Evolutionary conservation across 2,113 vertebrate species (phyloP), one percentile per base, ranked within the genome.

Genomic region (Parus major): DNA sequence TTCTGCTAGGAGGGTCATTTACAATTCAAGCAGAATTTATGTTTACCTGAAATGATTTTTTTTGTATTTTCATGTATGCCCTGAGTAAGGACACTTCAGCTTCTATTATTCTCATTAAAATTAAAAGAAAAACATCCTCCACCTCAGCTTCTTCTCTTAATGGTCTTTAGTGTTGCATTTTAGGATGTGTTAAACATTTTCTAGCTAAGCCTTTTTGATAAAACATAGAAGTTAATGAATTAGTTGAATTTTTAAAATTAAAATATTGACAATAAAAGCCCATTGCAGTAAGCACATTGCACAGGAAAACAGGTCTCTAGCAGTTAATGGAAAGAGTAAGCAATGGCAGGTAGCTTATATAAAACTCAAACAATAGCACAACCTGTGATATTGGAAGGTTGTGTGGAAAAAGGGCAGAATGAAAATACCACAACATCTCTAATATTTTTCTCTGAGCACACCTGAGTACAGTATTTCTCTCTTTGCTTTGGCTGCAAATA

Each of bases 41-140:
- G 52, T 50, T 79, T 85, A 91, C 79, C 83, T 88, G 55, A 78
- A 95, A 78, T 57, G 79, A 91, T 97, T 94, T 96, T 55, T 72
- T 95, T 77, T 80, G 82, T 87, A 65, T 95, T 87, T 77, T 59
- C 33, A 19, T 88, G 9, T 80, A 55, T 86, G 69, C 60, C 60
- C 47, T 64, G 47, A 95, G 78, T 69, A 71, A 60, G 31, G 94
- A 88, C 50, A 79, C 71, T 97, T 94, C 93, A 82, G 53, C 82
- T 96, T 84, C 46, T 42, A 63, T 96, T 96, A 94, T 77, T 73
- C n/a, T 84, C 35, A 75, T 93, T 97, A 89, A 66, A 94, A 84
- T 53, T 49, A 78, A 72, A 80, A 80, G 70, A 42, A 81, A 88
- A 91, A 36, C 47, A 73, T 50, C 21, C 49, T 86, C 35, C 44